Base-by-base conservation (phyloP, 1,140 invertebrate genomes). In the Whitmania pigra region DNA sequence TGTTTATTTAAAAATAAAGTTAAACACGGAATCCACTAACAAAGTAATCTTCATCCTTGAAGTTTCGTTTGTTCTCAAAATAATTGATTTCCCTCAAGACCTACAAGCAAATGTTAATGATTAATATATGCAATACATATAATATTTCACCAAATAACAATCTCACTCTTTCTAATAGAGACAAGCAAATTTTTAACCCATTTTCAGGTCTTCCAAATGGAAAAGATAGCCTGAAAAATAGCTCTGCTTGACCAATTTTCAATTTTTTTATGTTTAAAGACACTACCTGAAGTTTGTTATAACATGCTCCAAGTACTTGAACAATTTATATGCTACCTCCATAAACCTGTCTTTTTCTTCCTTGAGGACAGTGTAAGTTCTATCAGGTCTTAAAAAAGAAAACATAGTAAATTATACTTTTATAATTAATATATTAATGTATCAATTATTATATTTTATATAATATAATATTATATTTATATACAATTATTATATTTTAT, bases 271-370 rank as follows among this genome's bases (percentile, higher is more conserved):
- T n/a, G 18, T 0, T 25, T 13, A 11, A 13, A 22, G 17, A 22
- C 22, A 11, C 9, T 63, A 63, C 57, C 57, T 63, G 57, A 63
- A 63, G 20, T 63, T 22, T 25, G 29, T 63, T 22, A 63, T 25
- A 7, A 25, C 11, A 31, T 63, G 29, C 29, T 63, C 57, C 29
- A 63, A 17, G 29, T 25, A 63, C 22, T 63, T 31, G 22, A 25
- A 25, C 11, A 63, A 18, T 15, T 63, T 63, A 20, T 25, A 25
- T 5, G 57, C 57, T 25, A 63, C 57, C 22, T 25, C 29, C 57
- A 63, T 22, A n/a, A 63, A 63, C 29, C 29, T 63, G 22, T 63
- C 29, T 63, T 63, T 63, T 63, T 63, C 57, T 25, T 63, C 57
- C 22, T 25, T 63, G 22, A 31, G 22, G 57, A 31, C 57, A 25